These are phyloP conservation scores for Diadema setosum DNA, from an alignment of 35 echinoderm and acorn worm species.

Conservation along the genomic window DNA sequence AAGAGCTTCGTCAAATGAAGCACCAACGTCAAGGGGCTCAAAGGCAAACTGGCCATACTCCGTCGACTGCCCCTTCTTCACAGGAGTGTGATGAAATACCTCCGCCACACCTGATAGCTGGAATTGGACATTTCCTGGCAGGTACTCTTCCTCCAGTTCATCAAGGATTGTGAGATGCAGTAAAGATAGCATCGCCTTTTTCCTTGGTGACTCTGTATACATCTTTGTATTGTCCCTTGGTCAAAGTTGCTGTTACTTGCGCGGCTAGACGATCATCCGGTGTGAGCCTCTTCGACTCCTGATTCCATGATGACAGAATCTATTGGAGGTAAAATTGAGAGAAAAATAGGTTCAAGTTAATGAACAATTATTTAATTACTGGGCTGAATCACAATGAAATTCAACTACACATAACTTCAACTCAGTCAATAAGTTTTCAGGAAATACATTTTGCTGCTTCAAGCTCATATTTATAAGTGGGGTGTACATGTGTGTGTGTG, in stretches of 20 bases:
- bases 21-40: neutral
- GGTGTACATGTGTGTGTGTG: too few species aligned
- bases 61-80: neutral
- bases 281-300: neutral
- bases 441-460: too few species aligned
- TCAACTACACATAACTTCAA: too few species aligned
- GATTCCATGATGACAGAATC: slow-evolving; percentile 9
- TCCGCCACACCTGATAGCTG: neutral
- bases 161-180: neutral
- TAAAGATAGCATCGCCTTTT: neutral
- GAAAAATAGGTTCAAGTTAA: neutral
- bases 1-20: neutral
- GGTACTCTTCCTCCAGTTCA: neutral
- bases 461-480: too few species aligned
- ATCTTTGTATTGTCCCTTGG: slow-evolving; percentile 8
- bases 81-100: slow-evolving; percentile 25
- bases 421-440: too few species aligned
- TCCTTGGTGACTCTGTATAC: slow-evolving; percentile 1
- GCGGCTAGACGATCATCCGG: slow-evolving; percentile 32
- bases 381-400: too few species aligned
- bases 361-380: too few species aligned
- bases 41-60: neutral
- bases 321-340: neutral
- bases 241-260: neutral
- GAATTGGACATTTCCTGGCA: slow-evolving; percentile 46